Conservation (phyloP, 2,797 vertebrate genomes). For the Anguilla anguilla region DNA sequence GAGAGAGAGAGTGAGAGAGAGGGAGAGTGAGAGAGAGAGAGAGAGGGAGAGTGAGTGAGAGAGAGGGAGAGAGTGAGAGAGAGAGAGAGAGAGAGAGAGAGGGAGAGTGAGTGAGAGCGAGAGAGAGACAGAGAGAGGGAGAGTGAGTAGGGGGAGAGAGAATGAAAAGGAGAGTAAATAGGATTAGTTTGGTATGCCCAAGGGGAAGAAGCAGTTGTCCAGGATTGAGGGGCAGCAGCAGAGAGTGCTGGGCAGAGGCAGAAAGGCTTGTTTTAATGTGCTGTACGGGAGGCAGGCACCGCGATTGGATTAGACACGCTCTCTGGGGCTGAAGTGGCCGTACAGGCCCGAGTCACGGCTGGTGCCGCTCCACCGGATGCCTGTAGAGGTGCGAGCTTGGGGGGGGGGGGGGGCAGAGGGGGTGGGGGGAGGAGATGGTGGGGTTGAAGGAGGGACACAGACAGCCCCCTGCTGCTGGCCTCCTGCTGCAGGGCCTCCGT, state of each 20-base stretch:
- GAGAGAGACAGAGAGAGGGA: slow-evolving; percentile 33
- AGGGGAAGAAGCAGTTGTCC: slow-evolving; percentile 57
- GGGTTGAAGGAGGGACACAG: slow-evolving; percentile 48
- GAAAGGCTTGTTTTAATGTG: slow-evolving; percentile 62
- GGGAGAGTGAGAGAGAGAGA: slow-evolving; percentile 25
- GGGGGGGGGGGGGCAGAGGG: slow-evolving; percentile 24
- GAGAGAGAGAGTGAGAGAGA: background rate
- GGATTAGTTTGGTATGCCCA: slow-evolving; percentile 72
- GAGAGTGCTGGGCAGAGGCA: slow-evolving; percentile 58
- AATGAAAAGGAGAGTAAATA: slow-evolving; percentile 69
- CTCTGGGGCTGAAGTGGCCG: slow-evolving; percentile 71
- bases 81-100: slow-evolving; percentile 44
- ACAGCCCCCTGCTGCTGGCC: slow-evolving; percentile 52
- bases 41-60: slow-evolving; percentile 27
- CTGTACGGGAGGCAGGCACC: slow-evolving; percentile 75
- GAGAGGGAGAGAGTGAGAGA: background rate
- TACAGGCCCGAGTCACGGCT: slow-evolving; percentile 63
- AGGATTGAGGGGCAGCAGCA: slow-evolving; percentile 63
- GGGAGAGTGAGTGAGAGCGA: slow-evolving; percentile 32
- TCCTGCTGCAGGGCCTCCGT: slow-evolving; percentile 54
- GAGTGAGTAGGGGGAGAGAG: slow-evolving; percentile 41
- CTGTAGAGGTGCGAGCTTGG: slow-evolving; percentile 61
- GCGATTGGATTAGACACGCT: slow-evolving; percentile 82
- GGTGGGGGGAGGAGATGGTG: slow-evolving; percentile 34
- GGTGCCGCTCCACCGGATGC: slow-evolving; percentile 67